phyloP scores from a whole-genome alignment of 1,140 invertebrate species.

The Elysia chlorotica region DNA sequence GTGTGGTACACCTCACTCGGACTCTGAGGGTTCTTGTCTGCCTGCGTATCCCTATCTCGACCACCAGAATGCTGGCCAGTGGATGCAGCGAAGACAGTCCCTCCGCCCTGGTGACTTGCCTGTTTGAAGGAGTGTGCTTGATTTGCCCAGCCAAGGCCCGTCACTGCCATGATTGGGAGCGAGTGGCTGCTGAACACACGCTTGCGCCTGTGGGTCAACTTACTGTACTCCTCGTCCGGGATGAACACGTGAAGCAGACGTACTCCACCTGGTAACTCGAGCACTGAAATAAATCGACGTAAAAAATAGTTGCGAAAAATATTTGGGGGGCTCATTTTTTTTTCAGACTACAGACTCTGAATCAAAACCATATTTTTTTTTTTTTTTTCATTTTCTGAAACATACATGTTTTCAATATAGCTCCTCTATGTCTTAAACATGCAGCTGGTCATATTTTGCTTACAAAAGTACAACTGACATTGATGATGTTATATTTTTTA shows the following conservation, averaged over 20 bases:
- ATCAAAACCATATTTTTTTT: too few species aligned
- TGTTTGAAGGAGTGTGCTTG: neutral
- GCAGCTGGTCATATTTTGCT: too few species aligned
- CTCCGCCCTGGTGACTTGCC: neutral
- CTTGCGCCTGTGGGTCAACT: conserved; percentile 11
- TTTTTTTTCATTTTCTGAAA: too few species aligned
- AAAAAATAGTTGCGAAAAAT: too few species aligned
- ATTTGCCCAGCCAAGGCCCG: neutral
- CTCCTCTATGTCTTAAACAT: too few species aligned
- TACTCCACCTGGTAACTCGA: conserved; percentile 36
- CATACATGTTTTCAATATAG: too few species aligned
- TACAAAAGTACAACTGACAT: too few species aligned
- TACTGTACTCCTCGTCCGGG: conserved; percentile 33
- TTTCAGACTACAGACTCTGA: too few species aligned
- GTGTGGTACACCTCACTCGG: too few species aligned
- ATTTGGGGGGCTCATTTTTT: too few species aligned
- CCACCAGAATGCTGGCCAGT: neutral
- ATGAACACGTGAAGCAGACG: conserved; percentile 37
- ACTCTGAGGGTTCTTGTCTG: neutral
- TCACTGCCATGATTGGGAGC: neutral
- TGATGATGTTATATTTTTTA: too few species aligned
- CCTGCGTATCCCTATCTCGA: neutral
- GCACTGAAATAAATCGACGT: too few species aligned
- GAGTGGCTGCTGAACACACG: neutral
- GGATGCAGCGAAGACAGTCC: neutral